Percentiles rank a stretch among this genome's conserved stretches.
Conservation (phyloP, 1,140 invertebrate genomes). For the Plectrocnemia conspersa region DNA sequence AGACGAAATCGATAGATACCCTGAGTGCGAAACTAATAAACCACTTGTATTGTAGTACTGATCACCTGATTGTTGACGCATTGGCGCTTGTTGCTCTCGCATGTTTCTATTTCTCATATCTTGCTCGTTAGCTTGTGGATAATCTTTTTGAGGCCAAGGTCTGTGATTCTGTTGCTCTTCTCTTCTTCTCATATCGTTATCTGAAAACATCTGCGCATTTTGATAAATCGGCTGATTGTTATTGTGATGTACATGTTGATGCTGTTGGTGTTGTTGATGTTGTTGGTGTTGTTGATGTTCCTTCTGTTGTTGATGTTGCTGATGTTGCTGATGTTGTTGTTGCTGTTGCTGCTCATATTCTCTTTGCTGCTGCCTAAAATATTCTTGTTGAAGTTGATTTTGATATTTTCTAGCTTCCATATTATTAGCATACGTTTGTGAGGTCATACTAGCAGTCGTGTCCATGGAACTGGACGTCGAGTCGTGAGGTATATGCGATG, state of each 20-base stretch:
- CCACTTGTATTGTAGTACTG: constrained; percentile 54
- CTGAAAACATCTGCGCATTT: constrained; percentile 39
- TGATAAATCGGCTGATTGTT: constrained; percentile 42
- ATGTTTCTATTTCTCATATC: constrained; percentile 47
- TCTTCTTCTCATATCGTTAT: constrained; percentile 42
- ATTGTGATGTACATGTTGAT: constrained; percentile 38
- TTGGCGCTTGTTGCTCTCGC: constrained; percentile 40
- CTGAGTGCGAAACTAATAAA: constrained; percentile 73
- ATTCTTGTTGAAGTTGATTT: constrained; percentile 54
- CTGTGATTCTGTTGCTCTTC: constrained; percentile 38
- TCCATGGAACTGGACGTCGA: constrained; percentile 57
- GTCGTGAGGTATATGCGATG: constrained; percentile 53
- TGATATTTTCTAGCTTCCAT: constrained; percentile 56
- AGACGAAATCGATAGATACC: constrained; percentile 72
- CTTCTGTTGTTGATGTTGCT: constrained; percentile 49
- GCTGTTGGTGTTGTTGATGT: constrained; percentile 49
- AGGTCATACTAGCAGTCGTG: constrained; percentile 56
- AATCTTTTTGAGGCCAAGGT: constrained; percentile 44
- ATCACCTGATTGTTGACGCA: constrained; percentile 31
- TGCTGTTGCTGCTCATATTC: constrained; percentile 38
- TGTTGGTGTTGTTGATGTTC: constrained; percentile 50
- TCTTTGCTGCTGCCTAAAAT: constrained; percentile 51
- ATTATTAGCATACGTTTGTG: constrained; percentile 52
- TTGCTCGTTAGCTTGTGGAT: constrained; percentile 41
- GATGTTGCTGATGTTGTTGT: constrained; percentile 40